A percentile compares a stretch with the other conserved stretches of the same genome.
Conservation (phyloP, 2,888 invertebrate species). For the Trachelus stipa region DNA sequence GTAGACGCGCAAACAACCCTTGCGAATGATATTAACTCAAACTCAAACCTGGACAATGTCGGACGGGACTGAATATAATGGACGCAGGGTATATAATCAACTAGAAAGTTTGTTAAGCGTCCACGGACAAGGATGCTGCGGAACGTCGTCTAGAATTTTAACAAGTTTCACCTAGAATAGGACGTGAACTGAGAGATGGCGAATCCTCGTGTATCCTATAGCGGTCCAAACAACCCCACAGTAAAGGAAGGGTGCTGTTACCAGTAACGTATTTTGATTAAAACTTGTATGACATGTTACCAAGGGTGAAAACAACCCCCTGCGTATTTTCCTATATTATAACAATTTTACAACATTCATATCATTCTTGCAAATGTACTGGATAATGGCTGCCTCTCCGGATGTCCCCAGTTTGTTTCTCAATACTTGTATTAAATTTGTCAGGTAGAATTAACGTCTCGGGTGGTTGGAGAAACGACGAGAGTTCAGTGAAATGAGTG, state of each 20-base stretch:
- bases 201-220: background rate
- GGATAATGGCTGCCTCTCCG: background rate
- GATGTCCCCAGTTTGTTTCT: background rate
- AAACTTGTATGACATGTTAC: background rate
- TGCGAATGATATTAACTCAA: background rate
- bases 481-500: background rate
- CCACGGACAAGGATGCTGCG: background rate
- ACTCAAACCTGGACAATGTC: background rate
- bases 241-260: background rate
- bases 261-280: background rate
- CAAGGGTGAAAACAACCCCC: background rate
- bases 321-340: background rate
- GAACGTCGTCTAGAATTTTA: background rate
- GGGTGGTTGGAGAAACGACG: background rate
- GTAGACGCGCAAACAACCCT: background rate
- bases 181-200: background rate
- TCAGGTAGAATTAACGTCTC: background rate
- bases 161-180: background rate
- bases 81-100: background rate
- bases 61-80: background rate
- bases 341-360: background rate
- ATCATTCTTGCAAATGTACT: background rate
- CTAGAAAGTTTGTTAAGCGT: background rate
- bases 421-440: background rate
- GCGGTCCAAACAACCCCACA: background rate